Evolutionary conservation across 2,797 vertebrate species (phyloP).

Genomic region (Spheniscus humboldti): DNA sequence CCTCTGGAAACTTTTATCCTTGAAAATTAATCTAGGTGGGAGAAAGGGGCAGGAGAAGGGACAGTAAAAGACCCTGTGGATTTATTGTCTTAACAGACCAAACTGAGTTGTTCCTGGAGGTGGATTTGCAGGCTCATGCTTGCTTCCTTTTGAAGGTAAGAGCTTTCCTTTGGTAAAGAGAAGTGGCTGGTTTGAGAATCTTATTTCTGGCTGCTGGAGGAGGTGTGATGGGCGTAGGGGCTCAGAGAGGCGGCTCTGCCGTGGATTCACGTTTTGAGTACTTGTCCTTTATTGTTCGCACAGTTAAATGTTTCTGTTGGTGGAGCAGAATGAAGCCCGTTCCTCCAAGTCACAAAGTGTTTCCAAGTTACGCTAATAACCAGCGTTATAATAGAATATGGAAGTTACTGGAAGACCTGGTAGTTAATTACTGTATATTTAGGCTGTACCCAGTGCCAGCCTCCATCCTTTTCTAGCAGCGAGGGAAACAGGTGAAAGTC

Average conservation of each 20-base stretch:
- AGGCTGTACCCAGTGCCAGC: neutral
- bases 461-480: neutral
- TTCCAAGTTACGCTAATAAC: neutral
- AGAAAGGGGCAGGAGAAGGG: neutral
- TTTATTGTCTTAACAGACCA: neutral
- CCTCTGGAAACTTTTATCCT: neutral
- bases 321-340: fast-evolving
- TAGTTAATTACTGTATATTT: neutral
- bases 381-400: neutral
- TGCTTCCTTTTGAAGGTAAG: neutral
- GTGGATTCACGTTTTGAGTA: fast-evolving
- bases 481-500: neutral
- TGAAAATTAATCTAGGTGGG: neutral
- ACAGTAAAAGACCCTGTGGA: neutral
- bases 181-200: neutral
- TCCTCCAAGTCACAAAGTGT: neutral
- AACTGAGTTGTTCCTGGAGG: neutral
- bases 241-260: neutral
- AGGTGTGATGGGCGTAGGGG: neutral
- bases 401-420: neutral
- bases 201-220: neutral
- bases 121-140: neutral
- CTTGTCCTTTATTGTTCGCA: neutral
- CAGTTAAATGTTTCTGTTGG: neutral
- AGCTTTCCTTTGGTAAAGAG: neutral